These are phyloP conservation scores for Callipepla californica DNA, from an alignment of 2,113 vertebrate species.

Conservation along the genomic window DNA sequence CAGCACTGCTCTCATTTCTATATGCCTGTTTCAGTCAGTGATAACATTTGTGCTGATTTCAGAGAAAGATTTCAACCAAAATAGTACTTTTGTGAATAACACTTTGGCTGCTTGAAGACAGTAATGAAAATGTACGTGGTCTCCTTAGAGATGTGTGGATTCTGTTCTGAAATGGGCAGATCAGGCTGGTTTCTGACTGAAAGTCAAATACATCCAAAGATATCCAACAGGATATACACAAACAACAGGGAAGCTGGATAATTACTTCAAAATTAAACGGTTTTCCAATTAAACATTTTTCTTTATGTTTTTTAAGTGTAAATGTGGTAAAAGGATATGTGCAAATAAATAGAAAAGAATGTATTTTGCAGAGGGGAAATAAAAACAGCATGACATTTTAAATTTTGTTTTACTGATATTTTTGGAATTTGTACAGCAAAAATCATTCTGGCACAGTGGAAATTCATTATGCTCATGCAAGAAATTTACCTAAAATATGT, in stretches of 20 bases:
- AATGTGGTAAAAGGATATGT: neutral
- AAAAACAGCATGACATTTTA: neutral
- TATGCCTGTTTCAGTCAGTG: neutral
- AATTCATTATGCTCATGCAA: neutral
- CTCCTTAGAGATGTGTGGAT: neutral
- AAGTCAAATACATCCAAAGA: neutral
- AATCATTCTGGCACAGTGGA: neutral
- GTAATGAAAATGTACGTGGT: constrained; percentile 10
- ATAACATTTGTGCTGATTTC: constrained; percentile 28
- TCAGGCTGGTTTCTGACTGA: neutral
- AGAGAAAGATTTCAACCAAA: constrained; percentile 11
- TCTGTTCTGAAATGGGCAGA: neutral
- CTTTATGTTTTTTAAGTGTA: neutral
- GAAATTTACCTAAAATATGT: neutral
- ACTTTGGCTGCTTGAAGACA: neutral
- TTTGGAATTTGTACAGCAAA: neutral
- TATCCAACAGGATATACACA: neutral
- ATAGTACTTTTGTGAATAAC: neutral
- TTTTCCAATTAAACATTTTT: neutral
- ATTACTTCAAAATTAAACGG: neutral
- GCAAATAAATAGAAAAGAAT: neutral
- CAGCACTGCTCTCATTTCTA: constrained; percentile 2
- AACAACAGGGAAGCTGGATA: neutral
- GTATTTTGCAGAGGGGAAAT: neutral
- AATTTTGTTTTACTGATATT: neutral